These are phyloP conservation scores for Solen grandis DNA, from an alignment of 1,140 invertebrate genomes.

Conservation along the genomic window DNA sequence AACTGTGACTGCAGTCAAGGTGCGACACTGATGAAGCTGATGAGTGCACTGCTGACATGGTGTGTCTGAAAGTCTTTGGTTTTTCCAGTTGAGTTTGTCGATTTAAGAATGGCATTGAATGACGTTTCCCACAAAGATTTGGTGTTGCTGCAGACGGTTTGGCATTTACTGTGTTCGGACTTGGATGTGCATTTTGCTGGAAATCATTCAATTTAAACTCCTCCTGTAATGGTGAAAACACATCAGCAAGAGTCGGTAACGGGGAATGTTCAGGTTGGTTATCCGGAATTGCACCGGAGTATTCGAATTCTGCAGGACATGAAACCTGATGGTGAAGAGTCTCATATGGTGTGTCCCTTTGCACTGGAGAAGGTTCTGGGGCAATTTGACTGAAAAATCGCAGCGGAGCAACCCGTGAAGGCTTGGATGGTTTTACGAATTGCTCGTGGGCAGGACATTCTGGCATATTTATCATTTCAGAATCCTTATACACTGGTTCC, in stretches of 20 bases:
- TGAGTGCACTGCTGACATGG: too few species aligned
- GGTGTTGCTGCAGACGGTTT: too few species aligned
- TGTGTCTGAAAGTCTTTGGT: not conserved
- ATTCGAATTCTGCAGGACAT: constrained; percentile 13
- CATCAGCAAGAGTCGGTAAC: constrained; percentile 27
- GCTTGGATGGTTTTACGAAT: too few species aligned
- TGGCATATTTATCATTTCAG: too few species aligned
- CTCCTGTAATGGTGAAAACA: constrained; percentile 4
- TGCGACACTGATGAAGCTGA: too few species aligned
- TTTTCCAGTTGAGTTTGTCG: not conserved
- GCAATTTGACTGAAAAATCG: too few species aligned
- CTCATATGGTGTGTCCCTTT: constrained; percentile 14
- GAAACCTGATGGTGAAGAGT: not conserved
- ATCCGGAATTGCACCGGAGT: too few species aligned
- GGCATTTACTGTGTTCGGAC: not conserved
- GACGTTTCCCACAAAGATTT: not conserved
- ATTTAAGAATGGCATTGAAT: not conserved
- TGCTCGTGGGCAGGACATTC: too few species aligned
- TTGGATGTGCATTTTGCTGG: not conserved
- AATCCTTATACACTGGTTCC: too few species aligned
- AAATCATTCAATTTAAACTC: not conserved
- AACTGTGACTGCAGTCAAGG: not conserved
- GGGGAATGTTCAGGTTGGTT: too few species aligned
- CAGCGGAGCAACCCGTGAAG: too few species aligned
- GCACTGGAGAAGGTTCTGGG: not conserved